These are phyloP conservation scores for Pristionchus arcanus DNA, from an alignment of 2,888 invertebrate genomes.

Conservation along the genomic window DNA sequence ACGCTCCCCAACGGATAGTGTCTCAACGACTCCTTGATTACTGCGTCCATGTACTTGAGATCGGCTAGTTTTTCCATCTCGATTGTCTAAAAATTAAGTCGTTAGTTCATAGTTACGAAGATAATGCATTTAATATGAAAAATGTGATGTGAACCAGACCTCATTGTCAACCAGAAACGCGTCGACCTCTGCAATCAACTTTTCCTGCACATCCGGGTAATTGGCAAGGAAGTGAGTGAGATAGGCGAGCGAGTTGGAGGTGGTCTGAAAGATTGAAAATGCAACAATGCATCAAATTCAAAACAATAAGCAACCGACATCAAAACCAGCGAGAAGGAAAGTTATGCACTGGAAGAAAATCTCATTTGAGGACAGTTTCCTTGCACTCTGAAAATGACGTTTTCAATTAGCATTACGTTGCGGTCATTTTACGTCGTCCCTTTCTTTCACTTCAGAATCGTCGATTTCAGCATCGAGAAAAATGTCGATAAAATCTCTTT, in stretches of 20 bases:
- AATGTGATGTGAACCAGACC: neutral
- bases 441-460: neutral
- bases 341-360: constrained; percentile 69
- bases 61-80: constrained; percentile 69
- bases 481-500: constrained; percentile 75
- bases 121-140: neutral
- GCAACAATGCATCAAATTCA: constrained; percentile 78
- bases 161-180: constrained; percentile 59
- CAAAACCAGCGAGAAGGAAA: constrained; percentile 76
- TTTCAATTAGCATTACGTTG: neutral
- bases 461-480: constrained; percentile 71
- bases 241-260: constrained; percentile 46
- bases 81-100: constrained; percentile 54
- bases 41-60: constrained; percentile 70
- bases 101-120: neutral
- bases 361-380: constrained; percentile 68
- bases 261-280: neutral
- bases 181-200: constrained; percentile 60
- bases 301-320: constrained; percentile 82
- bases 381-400: neutral
- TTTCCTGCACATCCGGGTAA: constrained; percentile 64
- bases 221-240: constrained; percentile 60
- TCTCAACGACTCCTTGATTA: constrained; percentile 72
- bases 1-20: constrained; percentile 70
- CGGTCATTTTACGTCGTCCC: no score